Base-by-base conservation (phyloP, 2,113 vertebrate species). In the Syngnathus typhle region DNA sequence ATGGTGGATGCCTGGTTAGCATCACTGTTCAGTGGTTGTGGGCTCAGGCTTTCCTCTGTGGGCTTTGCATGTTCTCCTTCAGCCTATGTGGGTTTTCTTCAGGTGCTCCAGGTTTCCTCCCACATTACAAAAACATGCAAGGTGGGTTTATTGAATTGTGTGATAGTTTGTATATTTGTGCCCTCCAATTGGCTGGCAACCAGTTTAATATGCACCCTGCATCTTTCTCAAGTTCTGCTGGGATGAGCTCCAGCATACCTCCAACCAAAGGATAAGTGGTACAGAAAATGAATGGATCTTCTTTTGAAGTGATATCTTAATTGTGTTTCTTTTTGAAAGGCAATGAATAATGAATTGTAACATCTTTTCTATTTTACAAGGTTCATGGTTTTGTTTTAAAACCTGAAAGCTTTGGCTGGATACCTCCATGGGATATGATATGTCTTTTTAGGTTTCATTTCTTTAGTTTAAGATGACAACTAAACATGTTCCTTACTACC, bases 401-500 rank as follows among this genome's bases (percentile, higher is more conserved):
- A 41, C 37, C 56, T 18, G 37, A 62, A 43, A 8, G 38, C 3
- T 43, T 60, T 60, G 18, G 13, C 39, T 16, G 9, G 10, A 0
- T 49, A 19, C 21, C 36, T 39, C 32, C 18, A n/a, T 23, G 12
- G 38, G 23, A 70, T 7, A 44, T 23, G 60, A 39, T 39, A 1
- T 56, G 7, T 27, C 63, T 18, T 39, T 54, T 44, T 58, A 43
- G 32, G 36, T 37, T 59, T 10, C 27, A 65, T 67, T 55, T 63
- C 37, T 23, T 2, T 15, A 41, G 67, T n/a, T 52, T 15, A 1
- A 19, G 37, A 46, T 19, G 13, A 71, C n/a, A 23, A 7, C 32
- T 23, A 32, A 68, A 36, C 60, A 7, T 7, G 64, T 55, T 68
- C 46, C 41, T 11, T 39, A 1, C 36, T 32, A 32, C 27, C 27